phyloP scores from a whole-genome alignment of 2,113 vertebrate species.

The Labeo catla region DNA sequence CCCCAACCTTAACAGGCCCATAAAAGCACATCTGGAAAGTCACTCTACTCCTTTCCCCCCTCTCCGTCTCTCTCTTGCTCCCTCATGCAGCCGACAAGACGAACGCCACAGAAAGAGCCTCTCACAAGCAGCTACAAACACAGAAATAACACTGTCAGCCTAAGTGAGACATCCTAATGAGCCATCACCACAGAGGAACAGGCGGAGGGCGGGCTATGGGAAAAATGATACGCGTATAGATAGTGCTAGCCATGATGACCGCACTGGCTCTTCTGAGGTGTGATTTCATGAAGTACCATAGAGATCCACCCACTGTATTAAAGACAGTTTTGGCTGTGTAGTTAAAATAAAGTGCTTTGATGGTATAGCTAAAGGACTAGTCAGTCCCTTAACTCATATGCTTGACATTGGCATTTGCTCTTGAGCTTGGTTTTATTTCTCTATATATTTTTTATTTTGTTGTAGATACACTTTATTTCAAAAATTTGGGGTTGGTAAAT shows the following conservation, averaged over 20 bases:
- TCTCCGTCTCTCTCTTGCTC: slow-evolving; percentile 41
- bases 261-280: slow-evolving; percentile 9
- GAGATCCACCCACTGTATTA: background rate
- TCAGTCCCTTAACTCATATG: background rate
- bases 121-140: slow-evolving; percentile 74
- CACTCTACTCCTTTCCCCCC: slow-evolving; percentile 61
- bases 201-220: background rate
- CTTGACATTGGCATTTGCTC: background rate
- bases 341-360: background rate
- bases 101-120: slow-evolving; percentile 68
- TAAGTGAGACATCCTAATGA: slow-evolving; percentile 76
- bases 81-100: slow-evolving; percentile 52
- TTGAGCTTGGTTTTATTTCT: background rate
- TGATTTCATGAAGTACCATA: background rate
- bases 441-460: background rate
- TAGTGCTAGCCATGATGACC: slow-evolving; percentile 39
- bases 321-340: slow-evolving; percentile 55
- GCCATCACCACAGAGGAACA: slow-evolving; percentile 36
- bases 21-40: slow-evolving; percentile 83
- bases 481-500: background rate
- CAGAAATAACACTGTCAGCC: slow-evolving; percentile 73
- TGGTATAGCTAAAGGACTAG: background rate
- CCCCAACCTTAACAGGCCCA: slow-evolving; percentile 74
- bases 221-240: background rate
- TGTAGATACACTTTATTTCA: background rate